Base-by-base conservation (phyloP, 1,140 invertebrate species). In the Apocrypta bakeri region DNA sequence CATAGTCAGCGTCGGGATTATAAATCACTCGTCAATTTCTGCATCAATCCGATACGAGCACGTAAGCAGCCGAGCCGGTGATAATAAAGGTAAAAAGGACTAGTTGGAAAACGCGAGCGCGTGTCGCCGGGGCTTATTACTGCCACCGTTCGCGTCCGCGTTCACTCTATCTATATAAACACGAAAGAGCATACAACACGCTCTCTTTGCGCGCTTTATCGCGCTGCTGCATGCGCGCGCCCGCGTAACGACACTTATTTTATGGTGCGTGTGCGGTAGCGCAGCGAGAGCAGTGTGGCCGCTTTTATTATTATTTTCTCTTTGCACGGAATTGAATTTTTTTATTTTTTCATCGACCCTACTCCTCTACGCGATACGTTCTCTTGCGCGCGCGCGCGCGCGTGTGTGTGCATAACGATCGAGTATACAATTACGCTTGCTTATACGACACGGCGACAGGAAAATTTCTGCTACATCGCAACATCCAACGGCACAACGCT, bases 191-290 rank as follows among this genome's bases (percentile, higher is more conserved):
- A 29, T 31, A 2, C n/a, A 2, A 12, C 61, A 8, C 75, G 63
- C 17, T 29, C 64, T 25, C 33, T 78, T 33, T 68, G 64, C 40
- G 48, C 48, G 64, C 33, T 79, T 69, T 79, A 79, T 71, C 66
- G 77, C 40, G 37, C 33, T 27, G 66, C 77, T 37, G 37, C 48
- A 56, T 69, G 66, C n/a, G 29, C 24, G 29, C 24, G 29, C 25
- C 68, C 68, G 64, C 76, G 33, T 56, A 79, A 79, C 40, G 77
- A 69, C 77, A 56, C 77, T 69, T 42, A 77, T 69, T 79, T 79
- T 69, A 69, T 24, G 21, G 64, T 11, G 17, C 31, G 27, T 24
- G 37, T 29, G 40, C 42, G 42, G 11, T 17, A 17, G 48, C 17
- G 21, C 33, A 4, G 48, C 17, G 17, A n/a, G 7, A 37, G 6